Evolutionary conservation across 2,888 invertebrate genomes (phyloP), one percentile per base, ranked within the genome.

Genomic region (Drosophila vallismaia): DNA sequence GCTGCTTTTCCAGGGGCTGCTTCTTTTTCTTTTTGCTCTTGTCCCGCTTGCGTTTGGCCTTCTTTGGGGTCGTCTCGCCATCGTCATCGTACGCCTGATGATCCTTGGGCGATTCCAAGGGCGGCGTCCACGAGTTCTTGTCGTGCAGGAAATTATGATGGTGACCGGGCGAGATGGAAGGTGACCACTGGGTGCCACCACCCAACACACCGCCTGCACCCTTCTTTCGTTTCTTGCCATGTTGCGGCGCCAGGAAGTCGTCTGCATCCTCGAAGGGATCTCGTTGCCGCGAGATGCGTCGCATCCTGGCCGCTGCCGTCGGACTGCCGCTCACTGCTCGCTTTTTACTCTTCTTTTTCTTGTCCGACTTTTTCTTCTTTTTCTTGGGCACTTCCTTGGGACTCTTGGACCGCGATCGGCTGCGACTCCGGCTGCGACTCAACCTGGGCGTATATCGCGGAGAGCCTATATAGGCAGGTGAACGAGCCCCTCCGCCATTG

Each of bases 121-220:
- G 94, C 12, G 95, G 95, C 14, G 95, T 95, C 94, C 94, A 94
- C 0, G 93, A 93, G 3, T 89, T 88, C 53, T 90, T 90, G 4
- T 71, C 76, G 31, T 82, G 82, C 8, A 79, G 64, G 24, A 90
- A 88, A 38, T 74, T 74, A 2, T 84, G 75, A 0, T 89, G 77
- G 10, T 77, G 66, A 3, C 78, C 74, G 1, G 90, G 90, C 33
- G 95, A 94, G 57, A 93, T 92, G 3, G 94, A 93, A 55, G 93
- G 62, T 69, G 88, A 71, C 90, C 90, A 57, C n/a, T 88, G 88
- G 19, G 9, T 10, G 24, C 44, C 44, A 4, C 24, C 24, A 4
- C 60, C 29, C 10, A 45, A 24, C 1, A 64, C 42, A 1, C 48
- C 50, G 5, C 50, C 50, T 0, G 52, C 19, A 0, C 62, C 71